These are phyloP conservation scores for Sitophilus oryzae DNA, from an alignment of 1,140 invertebrate species.

Conservation along the genomic window DNA sequence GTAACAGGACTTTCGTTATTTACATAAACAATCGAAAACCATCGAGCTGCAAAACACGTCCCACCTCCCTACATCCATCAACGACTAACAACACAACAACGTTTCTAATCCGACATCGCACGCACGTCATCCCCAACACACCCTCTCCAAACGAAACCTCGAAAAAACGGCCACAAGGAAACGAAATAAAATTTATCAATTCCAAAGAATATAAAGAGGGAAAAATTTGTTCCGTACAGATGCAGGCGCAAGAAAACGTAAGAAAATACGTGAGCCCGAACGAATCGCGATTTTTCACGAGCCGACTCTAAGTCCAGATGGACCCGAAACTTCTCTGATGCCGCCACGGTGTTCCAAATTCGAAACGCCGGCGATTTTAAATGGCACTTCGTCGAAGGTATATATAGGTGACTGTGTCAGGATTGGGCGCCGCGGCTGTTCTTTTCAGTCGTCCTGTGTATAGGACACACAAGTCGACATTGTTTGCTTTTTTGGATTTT, in stretches of 20 bases:
- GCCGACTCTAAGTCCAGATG: neutral
- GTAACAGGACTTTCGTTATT: too few relatives aligned
- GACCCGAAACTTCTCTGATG: too few relatives aligned
- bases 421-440: neutral
- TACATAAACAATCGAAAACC: too few relatives aligned
- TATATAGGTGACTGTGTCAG: neutral
- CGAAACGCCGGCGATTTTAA: neutral
- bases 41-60: too few relatives aligned
- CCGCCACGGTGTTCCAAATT: too few relatives aligned
- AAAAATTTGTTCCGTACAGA: neutral
- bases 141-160: too few relatives aligned
- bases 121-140: neutral
- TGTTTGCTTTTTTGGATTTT: too few relatives aligned
- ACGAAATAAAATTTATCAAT: neutral
- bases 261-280: neutral
- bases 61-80: too few relatives aligned
- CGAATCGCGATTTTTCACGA: neutral
- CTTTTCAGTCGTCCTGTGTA: neutral
- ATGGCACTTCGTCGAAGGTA: neutral
- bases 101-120: neutral
- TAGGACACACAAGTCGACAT: neutral
- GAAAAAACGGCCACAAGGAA: neutral
- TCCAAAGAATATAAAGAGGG: neutral
- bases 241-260: neutral
- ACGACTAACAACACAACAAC: too few relatives aligned